phyloP scores from a whole-genome alignment of 2,888 invertebrate genomes.

The Drosophila kanekoi region DNA sequence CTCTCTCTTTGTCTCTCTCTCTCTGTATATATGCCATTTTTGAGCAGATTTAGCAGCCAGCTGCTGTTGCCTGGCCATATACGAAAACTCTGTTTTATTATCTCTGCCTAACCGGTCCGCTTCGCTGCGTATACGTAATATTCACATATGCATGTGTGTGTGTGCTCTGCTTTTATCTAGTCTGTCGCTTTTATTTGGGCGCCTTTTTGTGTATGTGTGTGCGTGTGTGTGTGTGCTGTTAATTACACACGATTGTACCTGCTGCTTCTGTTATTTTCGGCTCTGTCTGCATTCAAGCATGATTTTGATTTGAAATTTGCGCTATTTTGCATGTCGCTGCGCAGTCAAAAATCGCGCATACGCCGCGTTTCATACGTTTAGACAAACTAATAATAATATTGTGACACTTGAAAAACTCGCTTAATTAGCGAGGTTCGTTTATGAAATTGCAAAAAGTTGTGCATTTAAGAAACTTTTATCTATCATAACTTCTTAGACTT shows the following conservation, averaged over 20 bases:
- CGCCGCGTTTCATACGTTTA: slow-evolving; percentile 23
- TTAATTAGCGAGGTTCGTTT: slow-evolving; percentile 58
- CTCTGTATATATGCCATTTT: not conserved
- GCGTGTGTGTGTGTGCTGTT: not conserved
- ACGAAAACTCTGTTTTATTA: slow-evolving; percentile 49
- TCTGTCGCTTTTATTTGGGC: slow-evolving; percentile 32
- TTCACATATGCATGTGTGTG: slow-evolving; percentile 13
- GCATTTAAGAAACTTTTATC: not conserved
- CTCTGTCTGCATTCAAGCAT: slow-evolving; percentile 64
- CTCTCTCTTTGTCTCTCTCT: not conserved
- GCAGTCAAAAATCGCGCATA: slow-evolving; percentile 38
- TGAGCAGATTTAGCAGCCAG: slow-evolving; percentile 29
- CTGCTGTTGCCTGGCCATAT: slow-evolving; percentile 19
- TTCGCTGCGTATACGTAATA: slow-evolving; percentile 71
- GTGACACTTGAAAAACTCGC: slow-evolving; percentile 64
- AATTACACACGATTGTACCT: slow-evolving; percentile 38
- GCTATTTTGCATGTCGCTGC: slow-evolving; percentile 62
- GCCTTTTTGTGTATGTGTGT: slow-evolving; percentile 9
- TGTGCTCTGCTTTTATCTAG: slow-evolving; percentile 46
- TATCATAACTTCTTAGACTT: not conserved
- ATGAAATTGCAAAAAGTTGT: too few species aligned
- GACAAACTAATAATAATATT: slow-evolving; percentile 25
- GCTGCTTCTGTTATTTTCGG: slow-evolving; percentile 34
- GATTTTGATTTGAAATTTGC: slow-evolving; percentile 64
- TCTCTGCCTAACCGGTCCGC: slow-evolving; percentile 63